Evolutionary conservation across 2,797 vertebrate species (phyloP).

Genomic region (Prionace glauca): DNA sequence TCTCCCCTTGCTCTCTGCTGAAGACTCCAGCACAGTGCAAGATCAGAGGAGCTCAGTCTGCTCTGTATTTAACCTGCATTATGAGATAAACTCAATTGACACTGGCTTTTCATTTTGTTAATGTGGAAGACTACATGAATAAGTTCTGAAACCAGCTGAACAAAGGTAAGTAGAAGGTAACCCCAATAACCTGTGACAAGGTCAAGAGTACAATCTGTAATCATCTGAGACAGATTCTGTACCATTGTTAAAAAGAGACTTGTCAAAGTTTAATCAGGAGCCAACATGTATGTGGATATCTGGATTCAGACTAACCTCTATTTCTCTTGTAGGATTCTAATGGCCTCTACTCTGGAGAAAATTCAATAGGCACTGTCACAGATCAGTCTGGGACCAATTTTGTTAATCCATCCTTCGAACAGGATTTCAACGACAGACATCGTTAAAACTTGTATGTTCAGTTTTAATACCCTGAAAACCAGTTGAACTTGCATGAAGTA

Average conservation of each 20-base stretch:
- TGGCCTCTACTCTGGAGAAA: conserved; percentile 42
- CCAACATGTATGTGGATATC: background rate
- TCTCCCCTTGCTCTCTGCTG: background rate
- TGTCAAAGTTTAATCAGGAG: background rate
- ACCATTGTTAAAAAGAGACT: background rate
- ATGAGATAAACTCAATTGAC: background rate
- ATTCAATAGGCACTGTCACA: conserved; percentile 46
- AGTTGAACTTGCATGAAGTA: background rate
- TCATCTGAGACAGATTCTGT: background rate
- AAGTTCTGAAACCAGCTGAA: background rate
- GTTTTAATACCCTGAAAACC: background rate
- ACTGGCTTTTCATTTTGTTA: background rate
- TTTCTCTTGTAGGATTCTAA: conserved; percentile 48
- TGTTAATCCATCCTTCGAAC: conserved; percentile 57
- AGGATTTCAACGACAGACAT: background rate
- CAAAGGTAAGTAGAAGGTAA: background rate
- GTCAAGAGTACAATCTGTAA: background rate
- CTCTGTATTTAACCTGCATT: background rate
- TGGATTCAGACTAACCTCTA: background rate
- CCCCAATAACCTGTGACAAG: background rate
- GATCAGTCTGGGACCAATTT: conserved; percentile 63
- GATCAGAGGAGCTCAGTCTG: background rate
- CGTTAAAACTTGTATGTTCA: background rate
- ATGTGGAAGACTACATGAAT: background rate
- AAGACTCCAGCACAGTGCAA: background rate